phyloP scores from a whole-genome alignment of 2,888 invertebrate genomes.

The Masnerella sp. region DNA sequence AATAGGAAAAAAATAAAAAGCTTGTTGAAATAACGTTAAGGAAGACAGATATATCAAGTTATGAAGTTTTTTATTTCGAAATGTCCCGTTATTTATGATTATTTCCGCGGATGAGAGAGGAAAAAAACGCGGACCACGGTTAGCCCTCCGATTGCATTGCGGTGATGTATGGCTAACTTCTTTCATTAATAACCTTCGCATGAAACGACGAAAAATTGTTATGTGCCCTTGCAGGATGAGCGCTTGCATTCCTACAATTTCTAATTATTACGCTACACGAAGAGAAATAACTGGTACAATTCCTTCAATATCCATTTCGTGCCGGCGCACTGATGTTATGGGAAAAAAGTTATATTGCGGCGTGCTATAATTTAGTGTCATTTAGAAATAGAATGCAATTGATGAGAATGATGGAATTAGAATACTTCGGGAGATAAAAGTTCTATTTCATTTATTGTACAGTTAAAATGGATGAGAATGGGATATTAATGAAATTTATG shows the following conservation, averaged over 20 bases:
- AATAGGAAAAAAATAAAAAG: slow-evolving; percentile 14
- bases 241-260: slow-evolving; percentile 26
- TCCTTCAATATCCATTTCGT: slow-evolving; percentile 21
- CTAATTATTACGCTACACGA: slow-evolving; percentile 6
- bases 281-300: slow-evolving; percentile 1
- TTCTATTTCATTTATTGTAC: too few species aligned
- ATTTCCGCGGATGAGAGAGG: slow-evolving; percentile 40
- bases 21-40: slow-evolving; percentile 33
- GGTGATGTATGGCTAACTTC: slow-evolving; percentile 52
- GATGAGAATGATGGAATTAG: too few species aligned
- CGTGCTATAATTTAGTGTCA: too few species aligned
- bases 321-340: too few species aligned
- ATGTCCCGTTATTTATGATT: slow-evolving; percentile 53
- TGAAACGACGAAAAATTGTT: slow-evolving; percentile 43
- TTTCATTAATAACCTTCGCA: slow-evolving; percentile 48
- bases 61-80: slow-evolving; percentile 37
- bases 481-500: too few species aligned
- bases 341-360: too few species aligned
- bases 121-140: slow-evolving; percentile 27
- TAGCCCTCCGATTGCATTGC: slow-evolving; percentile 49
- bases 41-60: slow-evolving; percentile 47
- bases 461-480: too few species aligned
- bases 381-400: too few species aligned
- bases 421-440: too few species aligned
- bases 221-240: slow-evolving; percentile 24